These are phyloP conservation scores for Limulus polyphemus DNA, from an alignment of 2,888 invertebrate species.

Conservation along the genomic window DNA sequence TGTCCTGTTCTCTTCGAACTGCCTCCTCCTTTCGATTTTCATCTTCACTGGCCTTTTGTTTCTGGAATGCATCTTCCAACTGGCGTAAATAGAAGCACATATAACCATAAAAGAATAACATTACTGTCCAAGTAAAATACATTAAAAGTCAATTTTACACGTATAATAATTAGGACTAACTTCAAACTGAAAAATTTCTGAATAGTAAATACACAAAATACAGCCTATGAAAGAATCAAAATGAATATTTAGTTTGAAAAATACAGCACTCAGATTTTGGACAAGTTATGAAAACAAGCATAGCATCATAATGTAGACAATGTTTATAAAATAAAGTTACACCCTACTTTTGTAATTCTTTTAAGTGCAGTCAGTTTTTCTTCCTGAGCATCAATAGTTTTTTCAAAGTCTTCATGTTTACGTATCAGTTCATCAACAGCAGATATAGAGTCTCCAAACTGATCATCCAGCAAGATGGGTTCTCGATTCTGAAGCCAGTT, in stretches of 20 bases:
- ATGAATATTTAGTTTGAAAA: too few species aligned
- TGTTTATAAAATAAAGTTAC: too few species aligned
- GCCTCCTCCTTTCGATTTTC: slow-evolving; percentile 60
- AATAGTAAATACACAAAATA: too few species aligned
- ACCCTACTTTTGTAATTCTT: slow-evolving; percentile 51
- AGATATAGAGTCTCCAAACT: slow-evolving; percentile 70
- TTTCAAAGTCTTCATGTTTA: slow-evolving; percentile 87
- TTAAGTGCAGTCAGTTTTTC: slow-evolving; percentile 75
- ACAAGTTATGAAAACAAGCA: too few species aligned
- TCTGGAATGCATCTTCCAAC: slow-evolving; percentile 71
- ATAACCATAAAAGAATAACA: not conserved
- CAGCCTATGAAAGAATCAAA: too few species aligned
- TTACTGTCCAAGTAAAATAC: too few species aligned
- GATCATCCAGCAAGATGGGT: slow-evolving; percentile 58
- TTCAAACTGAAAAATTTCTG: too few species aligned
- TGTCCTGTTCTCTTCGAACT: slow-evolving; percentile 65
- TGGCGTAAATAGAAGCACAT: slow-evolving; percentile 40
- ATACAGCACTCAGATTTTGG: too few species aligned
- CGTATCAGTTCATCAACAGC: slow-evolving; percentile 84
- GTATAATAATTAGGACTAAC: too few species aligned
- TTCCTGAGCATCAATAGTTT: slow-evolving; percentile 81
- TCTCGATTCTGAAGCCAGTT: slow-evolving; percentile 58
- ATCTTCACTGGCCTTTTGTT: slow-evolving; percentile 64
- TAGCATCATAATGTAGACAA: too few species aligned
- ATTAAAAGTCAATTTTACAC: too few species aligned